phyloP scores from a whole-genome alignment of 2,113 vertebrate species.

The Salvelinus namaycush region DNA sequence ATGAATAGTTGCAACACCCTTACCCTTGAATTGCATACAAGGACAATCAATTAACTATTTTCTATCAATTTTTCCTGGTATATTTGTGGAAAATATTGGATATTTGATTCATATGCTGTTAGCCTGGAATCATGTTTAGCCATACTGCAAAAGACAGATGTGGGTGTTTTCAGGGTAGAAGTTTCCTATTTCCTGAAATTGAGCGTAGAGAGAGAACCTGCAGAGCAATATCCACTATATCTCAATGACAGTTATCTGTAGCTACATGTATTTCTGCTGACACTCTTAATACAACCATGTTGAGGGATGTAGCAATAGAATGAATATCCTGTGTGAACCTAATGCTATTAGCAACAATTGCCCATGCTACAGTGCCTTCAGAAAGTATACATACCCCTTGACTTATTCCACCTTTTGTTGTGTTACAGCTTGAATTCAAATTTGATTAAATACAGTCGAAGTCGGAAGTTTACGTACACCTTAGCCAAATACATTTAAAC shows the following conservation, averaged over 20 bases:
- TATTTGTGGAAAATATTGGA: neutral
- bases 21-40: slow-evolving; percentile 2
- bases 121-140: neutral
- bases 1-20: neutral
- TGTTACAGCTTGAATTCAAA: no score
- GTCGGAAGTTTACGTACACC: no score
- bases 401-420: no score
- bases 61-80: no score
- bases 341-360: neutral
- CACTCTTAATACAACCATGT: neutral
- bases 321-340: neutral
- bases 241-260: neutral
- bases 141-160: neutral
- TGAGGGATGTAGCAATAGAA: neutral
- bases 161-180: neutral
- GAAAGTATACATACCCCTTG: neutral
- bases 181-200: neutral
- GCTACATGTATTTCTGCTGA: neutral
- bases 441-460: neutral
- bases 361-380: neutral
- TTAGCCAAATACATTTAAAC: no score
- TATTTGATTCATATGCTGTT: neutral
- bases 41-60: neutral
- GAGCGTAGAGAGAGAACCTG: neutral
- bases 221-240: neutral